Conservation (phyloP, 2,888 invertebrate species). For the Sinohyriopsis cumingii region DNA sequence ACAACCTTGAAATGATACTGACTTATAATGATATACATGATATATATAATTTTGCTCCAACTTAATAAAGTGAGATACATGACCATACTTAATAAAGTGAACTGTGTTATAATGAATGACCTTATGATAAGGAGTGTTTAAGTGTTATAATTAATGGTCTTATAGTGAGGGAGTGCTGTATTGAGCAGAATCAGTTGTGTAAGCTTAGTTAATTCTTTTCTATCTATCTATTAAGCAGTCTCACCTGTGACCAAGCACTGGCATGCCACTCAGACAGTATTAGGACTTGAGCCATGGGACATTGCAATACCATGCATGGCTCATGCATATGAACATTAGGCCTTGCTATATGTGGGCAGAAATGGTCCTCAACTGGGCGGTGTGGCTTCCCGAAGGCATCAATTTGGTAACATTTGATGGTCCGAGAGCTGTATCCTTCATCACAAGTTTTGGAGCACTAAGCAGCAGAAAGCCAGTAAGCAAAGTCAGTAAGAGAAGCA, state of each 20-base stretch:
- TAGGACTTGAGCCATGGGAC: slow-evolving; percentile 18
- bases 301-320: slow-evolving; percentile 42
- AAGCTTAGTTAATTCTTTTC: no score
- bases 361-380: slow-evolving; percentile 26
- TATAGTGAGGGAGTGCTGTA: no score
- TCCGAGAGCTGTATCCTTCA: slow-evolving; percentile 41
- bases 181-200: no score
- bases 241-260: slow-evolving; percentile 49
- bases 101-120: no score
- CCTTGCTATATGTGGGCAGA: slow-evolving; percentile 36
- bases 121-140: no score
- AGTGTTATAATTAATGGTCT: no score
- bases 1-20: no score
- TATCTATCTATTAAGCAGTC: slow-evolving; percentile 7
- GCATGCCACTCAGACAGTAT: slow-evolving; percentile 37
- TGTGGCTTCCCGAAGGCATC: slow-evolving; percentile 28
- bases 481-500: slow-evolving; percentile 1
- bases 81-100: no score
- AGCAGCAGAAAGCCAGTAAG: slow-evolving; percentile 29
- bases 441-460: slow-evolving; percentile 61
- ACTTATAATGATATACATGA: no score
- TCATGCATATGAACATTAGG: slow-evolving; percentile 41
- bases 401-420: slow-evolving; percentile 42
- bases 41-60: no score
- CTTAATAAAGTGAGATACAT: no score